phyloP scores from a whole-genome alignment of 2,888 invertebrate species.

The Trypoxylon attenuatum region DNA sequence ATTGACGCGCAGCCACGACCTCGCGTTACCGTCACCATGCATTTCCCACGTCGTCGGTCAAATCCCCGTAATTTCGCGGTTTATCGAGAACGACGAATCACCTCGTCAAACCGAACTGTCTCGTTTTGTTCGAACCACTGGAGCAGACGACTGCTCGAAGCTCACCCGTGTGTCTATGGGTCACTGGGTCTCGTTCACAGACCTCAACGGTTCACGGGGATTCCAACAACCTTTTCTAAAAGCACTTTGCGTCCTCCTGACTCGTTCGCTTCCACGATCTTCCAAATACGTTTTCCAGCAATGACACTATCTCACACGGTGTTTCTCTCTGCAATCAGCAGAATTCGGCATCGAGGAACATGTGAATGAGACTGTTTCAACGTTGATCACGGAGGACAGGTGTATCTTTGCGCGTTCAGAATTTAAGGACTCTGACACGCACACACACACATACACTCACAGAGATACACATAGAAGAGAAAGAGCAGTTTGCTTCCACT shows the following conservation, averaged over 20 bases:
- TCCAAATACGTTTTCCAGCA: no score
- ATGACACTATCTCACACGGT: no score
- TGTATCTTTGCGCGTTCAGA: no score
- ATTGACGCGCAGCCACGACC: slow-evolving; percentile 52
- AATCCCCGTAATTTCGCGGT: slow-evolving; percentile 28
- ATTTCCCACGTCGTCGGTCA: slow-evolving; percentile 14
- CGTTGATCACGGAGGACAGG: no score
- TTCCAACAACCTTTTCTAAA: no score
- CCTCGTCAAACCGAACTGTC: background rate
- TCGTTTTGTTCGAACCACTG: background rate
- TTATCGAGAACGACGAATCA: no score
- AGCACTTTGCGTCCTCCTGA: slow-evolving; percentile 32
- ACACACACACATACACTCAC: background rate
- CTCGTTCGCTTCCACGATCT: slow-evolving; percentile 16
- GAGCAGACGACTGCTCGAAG: background rate
- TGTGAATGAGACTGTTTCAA: no score
- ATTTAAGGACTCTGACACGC: background rate
- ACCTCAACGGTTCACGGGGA: slow-evolving; percentile 15
- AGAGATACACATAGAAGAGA: background rate
- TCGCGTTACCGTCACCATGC: slow-evolving; percentile 25
- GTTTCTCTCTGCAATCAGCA: no score
- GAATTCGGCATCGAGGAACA: no score
- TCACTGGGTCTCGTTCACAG: slow-evolving; percentile 57
- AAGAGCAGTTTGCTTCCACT: background rate
- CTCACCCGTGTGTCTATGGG: slow-evolving; percentile 45